phyloP scores from a whole-genome alignment of 2,888 invertebrate genomes.

The Agrilus cyanescens region DNA sequence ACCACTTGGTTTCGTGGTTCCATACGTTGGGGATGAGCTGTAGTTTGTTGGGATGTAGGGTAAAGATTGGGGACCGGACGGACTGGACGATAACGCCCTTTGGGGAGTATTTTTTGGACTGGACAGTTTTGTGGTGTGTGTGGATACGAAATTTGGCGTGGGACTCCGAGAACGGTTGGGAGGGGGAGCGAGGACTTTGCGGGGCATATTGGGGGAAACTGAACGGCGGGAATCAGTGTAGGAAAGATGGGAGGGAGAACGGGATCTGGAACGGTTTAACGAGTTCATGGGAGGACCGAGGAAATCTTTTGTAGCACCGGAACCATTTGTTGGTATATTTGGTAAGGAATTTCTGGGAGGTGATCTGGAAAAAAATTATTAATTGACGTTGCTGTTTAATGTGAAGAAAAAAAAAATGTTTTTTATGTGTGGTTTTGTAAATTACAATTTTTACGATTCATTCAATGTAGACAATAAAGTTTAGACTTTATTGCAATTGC shows the following conservation, averaged over 20 bases:
- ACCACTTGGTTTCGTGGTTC: slow-evolving; percentile 34
- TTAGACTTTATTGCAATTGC: not conserved
- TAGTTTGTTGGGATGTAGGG: slow-evolving; percentile 14
- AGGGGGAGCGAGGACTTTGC: slow-evolving; percentile 28
- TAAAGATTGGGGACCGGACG: slow-evolving; percentile 14
- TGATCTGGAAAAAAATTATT: slow-evolving; percentile 28
- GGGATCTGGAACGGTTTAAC: slow-evolving; percentile 31
- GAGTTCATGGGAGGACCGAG: slow-evolving; percentile 35
- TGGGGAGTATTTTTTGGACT: slow-evolving; percentile 19
- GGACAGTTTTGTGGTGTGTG: slow-evolving; percentile 26
- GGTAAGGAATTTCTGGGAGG: slow-evolving; percentile 27
- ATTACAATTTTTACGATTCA: not conserved
- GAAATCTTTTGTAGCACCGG: slow-evolving; percentile 17
- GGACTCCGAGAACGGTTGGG: slow-evolving; percentile 38
- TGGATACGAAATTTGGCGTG: slow-evolving; percentile 43
- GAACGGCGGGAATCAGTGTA: slow-evolving; percentile 25
- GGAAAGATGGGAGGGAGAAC: slow-evolving; percentile 28
- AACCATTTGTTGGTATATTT: slow-evolving; percentile 17
- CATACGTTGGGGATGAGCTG: slow-evolving; percentile 17
- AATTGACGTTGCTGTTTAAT: too few species aligned
- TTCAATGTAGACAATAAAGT: slow-evolving; percentile 1
- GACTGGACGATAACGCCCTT: slow-evolving; percentile 1
- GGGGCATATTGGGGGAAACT: slow-evolving; percentile 30
- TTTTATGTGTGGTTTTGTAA: too few species aligned
- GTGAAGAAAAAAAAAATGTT: too few species aligned